Evolutionary conservation across 2,888 invertebrate genomes (phyloP), one percentile per base, ranked within the genome.

Genomic region (Nomada hirtipes): DNA sequence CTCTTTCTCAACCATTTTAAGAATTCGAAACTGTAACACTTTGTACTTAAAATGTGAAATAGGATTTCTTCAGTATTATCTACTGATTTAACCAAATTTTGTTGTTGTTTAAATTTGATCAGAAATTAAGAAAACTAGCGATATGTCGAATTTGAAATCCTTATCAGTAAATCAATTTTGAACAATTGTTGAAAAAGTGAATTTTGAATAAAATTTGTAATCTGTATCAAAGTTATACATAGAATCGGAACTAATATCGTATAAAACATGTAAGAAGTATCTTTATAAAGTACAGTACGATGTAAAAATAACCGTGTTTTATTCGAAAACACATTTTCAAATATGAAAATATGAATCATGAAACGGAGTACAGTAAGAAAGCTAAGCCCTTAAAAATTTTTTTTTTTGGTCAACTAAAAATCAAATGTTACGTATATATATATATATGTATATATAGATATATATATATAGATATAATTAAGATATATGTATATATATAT

Each of bases 331-430:
- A 68, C 36, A 80, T 68, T 75, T 81, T 81, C 80, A 63, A 63
- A 76, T 71, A 64, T 68, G 71, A 82, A 82, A 80, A 82, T 53
- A 78, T 78, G 71, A 75, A 71, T 63, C 57, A n/a, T 50, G 52
- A 67, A 75, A 61, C 64, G 69, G 60, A 82, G 70, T 52, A 57
- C 44, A 68, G 57, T 79, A 65, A 36, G 63, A 76, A 82, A 76
- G 61, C 71, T 82, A 79, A 71, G 18, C 67, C 26, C 64, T 57
- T 69, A 55, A 70, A 61, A 72, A 23, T 23, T 74, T 42, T 55
- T 75, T 75, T 75, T 50, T 67, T 65, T 64, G 23, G 65, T 69
- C 20, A 65, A 57, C 74, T 82, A 79, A 70, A 80, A 75, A 70
- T 70, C 29, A 79, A 67, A 74, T 59, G 20, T 61, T 61, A 55